These are phyloP conservation scores for Lota lota DNA, from an alignment of 2,113 vertebrate genomes.

Conservation along the genomic window DNA sequence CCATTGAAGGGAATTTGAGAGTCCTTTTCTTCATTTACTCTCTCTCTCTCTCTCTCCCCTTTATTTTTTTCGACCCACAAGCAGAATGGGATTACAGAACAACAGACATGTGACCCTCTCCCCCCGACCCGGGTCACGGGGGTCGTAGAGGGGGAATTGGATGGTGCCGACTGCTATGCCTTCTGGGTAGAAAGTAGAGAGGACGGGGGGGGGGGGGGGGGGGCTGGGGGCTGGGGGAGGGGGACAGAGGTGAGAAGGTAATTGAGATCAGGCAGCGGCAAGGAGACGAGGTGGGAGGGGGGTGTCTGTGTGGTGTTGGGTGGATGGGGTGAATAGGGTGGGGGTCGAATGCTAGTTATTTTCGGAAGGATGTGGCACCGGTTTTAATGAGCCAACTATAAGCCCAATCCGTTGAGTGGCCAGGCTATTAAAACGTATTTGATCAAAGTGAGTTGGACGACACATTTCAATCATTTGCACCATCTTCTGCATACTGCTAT, in stretches of 20 bases:
- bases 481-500: no score
- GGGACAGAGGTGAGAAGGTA: conserved; percentile 65
- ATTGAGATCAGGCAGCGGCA: conserved; percentile 56
- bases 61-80: background rate
- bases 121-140: conserved; percentile 43
- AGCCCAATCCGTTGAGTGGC: no score
- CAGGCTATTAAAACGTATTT: no score
- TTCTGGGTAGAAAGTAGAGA: conserved; percentile 61
- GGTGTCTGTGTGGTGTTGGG: conserved; percentile 29
- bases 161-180: conserved; percentile 68
- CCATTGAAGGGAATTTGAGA: background rate
- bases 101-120: background rate
- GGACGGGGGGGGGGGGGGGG: conserved; percentile 31
- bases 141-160: conserved; percentile 20
- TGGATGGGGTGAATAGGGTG: background rate
- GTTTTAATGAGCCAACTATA: no score
- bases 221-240: conserved; percentile 31
- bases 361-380: background rate
- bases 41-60: background rate
- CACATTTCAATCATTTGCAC: no score
- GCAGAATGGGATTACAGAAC: background rate
- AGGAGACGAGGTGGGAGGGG: conserved; percentile 24
- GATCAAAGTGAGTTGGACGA: no score
- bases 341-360: background rate
- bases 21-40: background rate